Percentiles rank a stretch among this genome's conserved stretches.
These are phyloP conservation scores for Dromius quadrimaculatus DNA, from an alignment of 2,888 invertebrate species.

Conservation along the genomic window DNA sequence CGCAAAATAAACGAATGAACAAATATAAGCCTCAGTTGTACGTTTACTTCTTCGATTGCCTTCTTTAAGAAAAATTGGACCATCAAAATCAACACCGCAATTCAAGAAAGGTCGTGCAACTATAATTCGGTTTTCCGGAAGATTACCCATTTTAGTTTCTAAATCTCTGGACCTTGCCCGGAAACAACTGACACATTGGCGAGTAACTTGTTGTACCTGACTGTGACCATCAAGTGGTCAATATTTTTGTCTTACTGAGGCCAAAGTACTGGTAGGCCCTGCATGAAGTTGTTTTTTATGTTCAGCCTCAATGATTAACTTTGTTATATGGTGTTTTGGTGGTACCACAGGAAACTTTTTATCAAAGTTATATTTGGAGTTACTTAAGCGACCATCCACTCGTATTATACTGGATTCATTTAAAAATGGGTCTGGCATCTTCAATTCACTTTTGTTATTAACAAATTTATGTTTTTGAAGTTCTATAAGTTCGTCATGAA, in stretches of 20 bases:
- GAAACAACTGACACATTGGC: conserved; percentile 49
- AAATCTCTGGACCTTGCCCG: conserved; percentile 33
- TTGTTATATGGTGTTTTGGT: not conserved
- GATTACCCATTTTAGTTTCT: conserved; percentile 56
- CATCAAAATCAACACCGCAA: conserved; percentile 58
- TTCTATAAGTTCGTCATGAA: not conserved
- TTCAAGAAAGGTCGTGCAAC: conserved; percentile 56
- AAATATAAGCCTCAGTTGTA: conserved; percentile 31
- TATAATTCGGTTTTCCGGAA: conserved; percentile 56
- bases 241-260: not conserved
- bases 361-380: not conserved
- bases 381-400: not conserved
- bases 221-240: conserved; percentile 46
- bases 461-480: not conserved
- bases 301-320: not conserved
- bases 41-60: conserved; percentile 52
- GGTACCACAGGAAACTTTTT: not conserved
- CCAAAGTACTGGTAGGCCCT: not conserved
- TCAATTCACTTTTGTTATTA: not conserved
- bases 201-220: conserved; percentile 27
- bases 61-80: conserved; percentile 56
- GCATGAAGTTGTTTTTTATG: not conserved
- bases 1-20: no score
- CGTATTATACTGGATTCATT: not conserved
- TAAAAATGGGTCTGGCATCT: not conserved